Conservation (phyloP, 2,797 vertebrate species). For the Chloroceryle inda region DNA sequence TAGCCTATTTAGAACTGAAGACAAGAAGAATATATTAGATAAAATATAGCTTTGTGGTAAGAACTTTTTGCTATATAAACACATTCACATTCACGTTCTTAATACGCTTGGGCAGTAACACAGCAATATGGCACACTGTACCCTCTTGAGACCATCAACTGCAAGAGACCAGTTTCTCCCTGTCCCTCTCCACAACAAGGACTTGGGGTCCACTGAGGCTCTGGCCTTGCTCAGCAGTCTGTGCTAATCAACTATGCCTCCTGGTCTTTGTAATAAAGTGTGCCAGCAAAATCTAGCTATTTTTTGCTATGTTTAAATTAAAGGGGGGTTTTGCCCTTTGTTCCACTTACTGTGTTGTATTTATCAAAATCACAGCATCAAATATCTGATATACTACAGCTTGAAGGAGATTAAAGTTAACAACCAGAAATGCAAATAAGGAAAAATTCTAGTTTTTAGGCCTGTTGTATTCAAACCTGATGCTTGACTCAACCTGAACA, state of each 20-base stretch:
- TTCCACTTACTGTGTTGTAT: neutral
- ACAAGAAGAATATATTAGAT: neutral
- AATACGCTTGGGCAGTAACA: neutral
- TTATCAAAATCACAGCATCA: neutral
- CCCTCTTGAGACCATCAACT: neutral
- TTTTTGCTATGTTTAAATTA: neutral
- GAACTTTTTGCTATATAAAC: neutral
- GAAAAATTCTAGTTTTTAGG: neutral
- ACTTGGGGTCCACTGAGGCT: neutral
- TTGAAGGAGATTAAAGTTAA: neutral
- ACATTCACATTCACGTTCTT: neutral
- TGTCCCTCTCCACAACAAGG: neutral
- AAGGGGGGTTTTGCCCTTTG: neutral
- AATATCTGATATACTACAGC: neutral
- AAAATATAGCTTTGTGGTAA: neutral
- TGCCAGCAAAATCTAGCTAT: neutral
- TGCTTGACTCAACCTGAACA: accelerated
- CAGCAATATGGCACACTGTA: neutral
- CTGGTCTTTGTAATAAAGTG: neutral
- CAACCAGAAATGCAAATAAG: neutral
- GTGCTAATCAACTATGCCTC: neutral
- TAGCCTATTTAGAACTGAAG: neutral
- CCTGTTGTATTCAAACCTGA: neutral
- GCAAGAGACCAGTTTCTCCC: neutral
- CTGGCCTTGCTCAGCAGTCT: neutral